These are phyloP conservation scores for Melanchra persicariae DNA, from an alignment of 2,888 invertebrate species.

Conservation along the genomic window DNA sequence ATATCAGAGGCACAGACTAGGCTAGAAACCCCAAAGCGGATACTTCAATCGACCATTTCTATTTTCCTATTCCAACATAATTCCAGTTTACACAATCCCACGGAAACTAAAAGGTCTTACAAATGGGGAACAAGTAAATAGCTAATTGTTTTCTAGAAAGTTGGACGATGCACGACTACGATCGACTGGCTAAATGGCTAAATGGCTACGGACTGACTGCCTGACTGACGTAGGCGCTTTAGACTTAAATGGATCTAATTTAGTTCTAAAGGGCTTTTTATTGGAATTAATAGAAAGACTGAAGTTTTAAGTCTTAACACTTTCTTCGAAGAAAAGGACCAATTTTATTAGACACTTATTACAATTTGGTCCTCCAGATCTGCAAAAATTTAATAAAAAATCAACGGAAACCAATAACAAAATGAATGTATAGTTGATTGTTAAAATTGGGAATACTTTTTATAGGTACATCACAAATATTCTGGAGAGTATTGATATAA, in stretches of 20 bases:
- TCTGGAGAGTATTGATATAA: too few relatives aligned
- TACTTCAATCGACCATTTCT: slow-evolving; percentile 27
- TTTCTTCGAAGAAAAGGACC: too few relatives aligned
- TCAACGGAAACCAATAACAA: too few relatives aligned
- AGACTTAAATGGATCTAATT: slow-evolving; percentile 27
- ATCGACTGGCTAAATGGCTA: slow-evolving; percentile 63
- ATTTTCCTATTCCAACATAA: slow-evolving; percentile 21
- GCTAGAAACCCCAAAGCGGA: neutral
- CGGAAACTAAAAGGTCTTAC: slow-evolving; percentile 45
- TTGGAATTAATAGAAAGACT: neutral
- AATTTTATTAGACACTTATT: too few relatives aligned
- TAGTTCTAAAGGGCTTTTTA: slow-evolving; percentile 2
- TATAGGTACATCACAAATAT: too few relatives aligned
- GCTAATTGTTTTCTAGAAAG: slow-evolving; percentile 66
- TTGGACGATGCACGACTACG: slow-evolving; percentile 59
- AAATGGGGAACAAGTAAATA: slow-evolving; percentile 49
- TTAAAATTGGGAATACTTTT: too few relatives aligned
- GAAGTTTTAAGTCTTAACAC: too few relatives aligned
- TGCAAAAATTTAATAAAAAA: too few relatives aligned
- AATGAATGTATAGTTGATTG: too few relatives aligned
- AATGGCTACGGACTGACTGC: slow-evolving; percentile 58
- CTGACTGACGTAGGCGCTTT: slow-evolving; percentile 63
- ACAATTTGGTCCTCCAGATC: too few relatives aligned
- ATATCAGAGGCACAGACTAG: neutral
- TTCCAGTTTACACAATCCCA: slow-evolving; percentile 53